Conservation (phyloP, 2,797 vertebrate genomes). For the Macropodus opercularis region DNA sequence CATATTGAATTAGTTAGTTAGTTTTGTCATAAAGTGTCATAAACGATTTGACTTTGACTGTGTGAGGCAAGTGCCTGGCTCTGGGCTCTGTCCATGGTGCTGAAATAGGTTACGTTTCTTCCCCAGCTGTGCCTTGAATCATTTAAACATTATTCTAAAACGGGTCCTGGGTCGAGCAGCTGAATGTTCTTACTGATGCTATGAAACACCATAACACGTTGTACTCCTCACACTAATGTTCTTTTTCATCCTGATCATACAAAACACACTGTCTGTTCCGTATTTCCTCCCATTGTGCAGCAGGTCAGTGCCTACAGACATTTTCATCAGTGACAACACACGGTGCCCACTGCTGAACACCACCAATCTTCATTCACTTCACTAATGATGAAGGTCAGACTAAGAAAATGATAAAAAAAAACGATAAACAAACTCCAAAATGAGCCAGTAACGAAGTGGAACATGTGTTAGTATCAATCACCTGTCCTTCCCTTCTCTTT, state of each 20-base stretch:
- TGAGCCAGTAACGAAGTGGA: slow-evolving; percentile 5
- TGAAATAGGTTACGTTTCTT: slow-evolving; percentile 52
- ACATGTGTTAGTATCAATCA: slow-evolving; percentile 3
- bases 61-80: neutral
- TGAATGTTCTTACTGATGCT: no score
- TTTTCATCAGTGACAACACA: slow-evolving; percentile 52
- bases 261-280: slow-evolving; percentile 29
- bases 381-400: slow-evolving; percentile 76
- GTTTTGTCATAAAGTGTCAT: slow-evolving; percentile 3
- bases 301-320: slow-evolving; percentile 47
- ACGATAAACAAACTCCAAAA: neutral
- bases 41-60: neutral
- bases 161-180: slow-evolving; percentile 22
- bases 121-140: slow-evolving; percentile 33
- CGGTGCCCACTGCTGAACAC: slow-evolving; percentile 79
- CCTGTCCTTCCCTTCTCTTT: neutral
- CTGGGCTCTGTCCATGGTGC: slow-evolving; percentile 72
- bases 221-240: slow-evolving; percentile 15
- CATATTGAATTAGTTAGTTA: neutral
- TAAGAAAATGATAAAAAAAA: slow-evolving; percentile 8
- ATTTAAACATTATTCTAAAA: slow-evolving; percentile 43
- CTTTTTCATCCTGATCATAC: slow-evolving; percentile 37
- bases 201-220: slow-evolving; percentile 32
- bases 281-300: slow-evolving; percentile 58
- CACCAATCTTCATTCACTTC: slow-evolving; percentile 53